These are phyloP conservation scores for Phrynocephalus versicolor DNA, from an alignment of 2,113 vertebrate species.

Conservation along the genomic window DNA sequence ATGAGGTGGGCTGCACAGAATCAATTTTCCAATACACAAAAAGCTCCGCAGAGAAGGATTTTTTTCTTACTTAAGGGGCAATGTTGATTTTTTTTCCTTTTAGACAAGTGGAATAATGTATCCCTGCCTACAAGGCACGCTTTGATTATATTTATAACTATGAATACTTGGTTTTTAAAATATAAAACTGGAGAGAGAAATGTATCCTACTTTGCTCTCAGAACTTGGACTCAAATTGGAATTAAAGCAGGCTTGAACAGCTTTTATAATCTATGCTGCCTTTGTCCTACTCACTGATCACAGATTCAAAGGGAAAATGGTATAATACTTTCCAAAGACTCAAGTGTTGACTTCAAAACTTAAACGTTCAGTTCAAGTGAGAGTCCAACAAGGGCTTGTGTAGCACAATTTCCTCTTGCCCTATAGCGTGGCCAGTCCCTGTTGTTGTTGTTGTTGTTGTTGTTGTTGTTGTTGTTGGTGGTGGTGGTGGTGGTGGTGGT, in stretches of 20 bases:
- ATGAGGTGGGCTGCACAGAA: slow-evolving; percentile 61
- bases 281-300: background rate
- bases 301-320: background rate
- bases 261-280: too few relatives aligned
- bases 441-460: too few relatives aligned
- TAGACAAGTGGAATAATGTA: background rate
- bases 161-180: background rate
- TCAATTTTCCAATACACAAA: slow-evolving; percentile 60
- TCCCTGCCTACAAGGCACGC: slow-evolving; percentile 35
- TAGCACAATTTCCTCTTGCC: too few relatives aligned
- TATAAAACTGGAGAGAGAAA: too few relatives aligned
- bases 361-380: background rate
- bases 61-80: slow-evolving; percentile 9
- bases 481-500: too few relatives aligned
- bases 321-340: background rate
- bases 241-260: background rate
- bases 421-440: too few relatives aligned
- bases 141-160: slow-evolving; percentile 31
- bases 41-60: slow-evolving; percentile 27
- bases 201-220: too few relatives aligned
- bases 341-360: too few relatives aligned
- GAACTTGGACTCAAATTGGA: too few relatives aligned
- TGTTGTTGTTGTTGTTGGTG: too few relatives aligned
- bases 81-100: background rate
- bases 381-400: background rate